Percentiles rank a stretch among this genome's conserved stretches.
These are phyloP conservation scores for Hippopotamus amphibius DNA, from an alignment of 2,113 vertebrate genomes.

Conservation along the genomic window DNA sequence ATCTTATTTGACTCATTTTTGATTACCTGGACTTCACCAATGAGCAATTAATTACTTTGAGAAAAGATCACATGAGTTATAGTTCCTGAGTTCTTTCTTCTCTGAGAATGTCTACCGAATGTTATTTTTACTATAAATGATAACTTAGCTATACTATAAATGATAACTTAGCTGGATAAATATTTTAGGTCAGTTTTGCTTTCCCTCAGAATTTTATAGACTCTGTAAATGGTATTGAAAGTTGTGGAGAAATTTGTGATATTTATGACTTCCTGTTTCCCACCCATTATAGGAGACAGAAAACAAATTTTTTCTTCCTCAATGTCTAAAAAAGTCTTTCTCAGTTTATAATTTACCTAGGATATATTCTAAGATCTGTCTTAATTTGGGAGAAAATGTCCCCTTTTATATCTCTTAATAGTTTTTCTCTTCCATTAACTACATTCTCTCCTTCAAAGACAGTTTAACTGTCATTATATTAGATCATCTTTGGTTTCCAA, in stretches of 20 bases:
- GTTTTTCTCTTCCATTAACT: not conserved
- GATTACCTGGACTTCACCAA: not conserved
- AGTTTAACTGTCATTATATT: not conserved
- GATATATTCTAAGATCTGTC: not conserved
- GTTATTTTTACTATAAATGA: not conserved
- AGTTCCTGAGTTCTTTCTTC: not conserved
- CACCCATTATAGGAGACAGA: not conserved
- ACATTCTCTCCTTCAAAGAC: not conserved
- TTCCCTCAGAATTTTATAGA: conserved; percentile 29
- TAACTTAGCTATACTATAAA: not conserved
- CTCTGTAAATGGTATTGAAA: conserved; percentile 20
- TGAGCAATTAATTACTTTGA: not conserved
- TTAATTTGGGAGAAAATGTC: not conserved
- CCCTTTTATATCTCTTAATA: conserved; percentile 17
- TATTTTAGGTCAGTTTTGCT: conserved; percentile 30
- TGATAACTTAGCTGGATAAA: not conserved
- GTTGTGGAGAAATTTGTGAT: not conserved
- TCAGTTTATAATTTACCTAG: not conserved
- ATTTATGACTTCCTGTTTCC: conserved; percentile 6
- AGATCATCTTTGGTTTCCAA: conserved; percentile 30
- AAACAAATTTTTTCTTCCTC: not conserved
- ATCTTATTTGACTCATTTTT: not conserved
- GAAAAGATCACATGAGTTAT: not conserved
- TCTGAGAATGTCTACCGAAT: not conserved
- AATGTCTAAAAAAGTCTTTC: not conserved